phyloP scores from a whole-genome alignment of 2,113 vertebrate genomes.

The Neolamprologus fasciatus region DNA sequence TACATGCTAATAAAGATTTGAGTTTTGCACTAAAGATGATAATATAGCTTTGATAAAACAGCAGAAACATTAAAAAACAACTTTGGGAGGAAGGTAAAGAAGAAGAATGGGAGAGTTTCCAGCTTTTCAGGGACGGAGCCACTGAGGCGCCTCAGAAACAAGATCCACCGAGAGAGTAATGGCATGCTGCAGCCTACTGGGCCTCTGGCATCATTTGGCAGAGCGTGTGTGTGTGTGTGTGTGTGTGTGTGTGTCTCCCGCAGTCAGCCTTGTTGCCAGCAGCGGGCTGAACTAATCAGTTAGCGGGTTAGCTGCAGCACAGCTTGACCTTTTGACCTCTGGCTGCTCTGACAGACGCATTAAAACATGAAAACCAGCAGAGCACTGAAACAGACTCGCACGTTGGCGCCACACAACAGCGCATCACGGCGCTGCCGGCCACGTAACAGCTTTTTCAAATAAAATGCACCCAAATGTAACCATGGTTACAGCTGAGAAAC shows the following conservation, averaged over 20 bases:
- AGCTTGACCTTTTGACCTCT: conserved; percentile 18
- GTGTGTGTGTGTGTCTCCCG: background rate
- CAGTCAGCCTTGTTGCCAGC: conserved; percentile 12
- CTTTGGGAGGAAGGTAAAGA: background rate
- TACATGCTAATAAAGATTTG: background rate
- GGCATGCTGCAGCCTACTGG: background rate
- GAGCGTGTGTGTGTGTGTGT: background rate
- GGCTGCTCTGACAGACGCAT: background rate
- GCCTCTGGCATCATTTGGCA: conserved; percentile 14
- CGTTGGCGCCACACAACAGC: background rate
- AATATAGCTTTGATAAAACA: background rate
- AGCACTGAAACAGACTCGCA: background rate
- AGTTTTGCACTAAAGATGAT: background rate
- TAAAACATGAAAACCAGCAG: background rate
- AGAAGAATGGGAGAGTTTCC: background rate
- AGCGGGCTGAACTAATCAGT: conserved; percentile 43
- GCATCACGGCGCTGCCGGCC: background rate
- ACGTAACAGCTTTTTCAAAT: background rate
- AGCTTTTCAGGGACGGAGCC: background rate
- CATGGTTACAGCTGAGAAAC: background rate
- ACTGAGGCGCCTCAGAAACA: conserved; percentile 17
- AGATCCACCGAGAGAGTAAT: conserved; percentile 2
- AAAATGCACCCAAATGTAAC: background rate
- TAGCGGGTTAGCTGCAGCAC: conserved; percentile 5
- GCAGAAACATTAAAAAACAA: background rate